Evolutionary conservation across 64 coral and sea anemone species (phyloP), one percentile per base, ranked within the genome.

Genomic region (Dendronephthya gigantea): DNA sequence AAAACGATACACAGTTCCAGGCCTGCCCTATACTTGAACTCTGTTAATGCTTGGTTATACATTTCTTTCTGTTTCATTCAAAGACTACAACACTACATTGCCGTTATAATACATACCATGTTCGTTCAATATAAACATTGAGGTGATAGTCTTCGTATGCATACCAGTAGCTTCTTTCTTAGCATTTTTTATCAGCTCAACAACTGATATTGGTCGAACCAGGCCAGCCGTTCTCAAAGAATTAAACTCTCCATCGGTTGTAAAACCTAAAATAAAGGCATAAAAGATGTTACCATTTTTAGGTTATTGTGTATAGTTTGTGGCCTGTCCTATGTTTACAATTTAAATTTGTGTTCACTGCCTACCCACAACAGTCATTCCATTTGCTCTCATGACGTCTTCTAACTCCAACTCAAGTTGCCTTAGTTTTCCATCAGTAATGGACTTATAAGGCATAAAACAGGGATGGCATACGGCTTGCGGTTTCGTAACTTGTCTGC

Each of bases 351-450:
- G 22, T 56, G 23, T 19, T 6, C 13, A 35, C 29, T 27, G 34
- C 69, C 11, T 75, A 75, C 69, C 69, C 30, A 75, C 69, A 29
- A 75, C 69, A 75, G 69, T 75, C 69, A 75, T 75, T 34, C 69
- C 69, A 22, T 27, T 75, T 2, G 69, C 11, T 75, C 6, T 75
- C 69, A 75, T 75, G 69, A 27, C 69, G 34, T 75, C 34, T 75
- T 75, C 30, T 34, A 75, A 27, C 69, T 75, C 69, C 30, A 34
- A 27, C 69, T 75, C 23, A 75, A 75, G 69, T 34, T 75, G 69
- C 69, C 69, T 75, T 75, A 75, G 25, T 34, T 75, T 75, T 30
- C 25, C 29, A 75, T 75, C 69, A 75, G 69, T 75, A 22, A 75
- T 75, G 11, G 69, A 75, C 30, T 38, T 75, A 34, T 75, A 75